Conservation (phyloP, 1,140 invertebrate genomes). For the Brachionus plicatilis region DNA sequence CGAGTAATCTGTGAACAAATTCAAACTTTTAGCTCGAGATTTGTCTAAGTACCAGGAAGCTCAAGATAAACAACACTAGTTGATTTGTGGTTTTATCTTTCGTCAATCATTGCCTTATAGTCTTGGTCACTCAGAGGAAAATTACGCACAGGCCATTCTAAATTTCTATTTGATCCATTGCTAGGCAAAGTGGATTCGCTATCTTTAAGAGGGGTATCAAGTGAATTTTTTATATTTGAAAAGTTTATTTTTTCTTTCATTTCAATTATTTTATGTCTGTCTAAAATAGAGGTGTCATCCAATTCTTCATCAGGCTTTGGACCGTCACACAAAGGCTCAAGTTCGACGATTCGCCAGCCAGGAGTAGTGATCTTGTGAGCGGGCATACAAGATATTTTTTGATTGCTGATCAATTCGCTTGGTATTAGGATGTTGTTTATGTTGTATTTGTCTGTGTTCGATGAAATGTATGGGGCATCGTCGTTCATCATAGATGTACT, state of each 20-base stretch:
- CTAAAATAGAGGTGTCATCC: not conserved
- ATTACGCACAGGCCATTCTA: not conserved
- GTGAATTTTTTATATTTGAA: not conserved
- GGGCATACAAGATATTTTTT: not conserved
- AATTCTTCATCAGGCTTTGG: not conserved
- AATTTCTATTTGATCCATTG: not conserved
- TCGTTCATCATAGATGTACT: not conserved
- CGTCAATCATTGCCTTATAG: not conserved
- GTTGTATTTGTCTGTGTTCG: not conserved
- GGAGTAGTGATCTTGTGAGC: not conserved
- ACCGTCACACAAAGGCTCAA: not conserved
- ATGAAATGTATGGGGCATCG: not conserved
- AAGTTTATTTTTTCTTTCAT: not conserved
- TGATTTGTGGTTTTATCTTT: not conserved
- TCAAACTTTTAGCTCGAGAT: conserved; percentile 31
- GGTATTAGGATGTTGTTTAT: not conserved
- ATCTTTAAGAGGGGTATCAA: not conserved
- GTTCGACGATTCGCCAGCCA: not conserved
- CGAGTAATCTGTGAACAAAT: not conserved
- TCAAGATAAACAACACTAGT: not conserved
- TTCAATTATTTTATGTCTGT: not conserved
- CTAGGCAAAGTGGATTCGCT: not conserved
- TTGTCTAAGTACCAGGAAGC: conserved; percentile 6
- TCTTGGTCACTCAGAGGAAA: not conserved
- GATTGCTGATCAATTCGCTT: not conserved